A percentile compares a stretch with the other conserved stretches of the same genome.
Evolutionary conservation across 2,797 vertebrate genomes (phyloP).

Genomic region (Sylvilagus floridanus): DNA sequence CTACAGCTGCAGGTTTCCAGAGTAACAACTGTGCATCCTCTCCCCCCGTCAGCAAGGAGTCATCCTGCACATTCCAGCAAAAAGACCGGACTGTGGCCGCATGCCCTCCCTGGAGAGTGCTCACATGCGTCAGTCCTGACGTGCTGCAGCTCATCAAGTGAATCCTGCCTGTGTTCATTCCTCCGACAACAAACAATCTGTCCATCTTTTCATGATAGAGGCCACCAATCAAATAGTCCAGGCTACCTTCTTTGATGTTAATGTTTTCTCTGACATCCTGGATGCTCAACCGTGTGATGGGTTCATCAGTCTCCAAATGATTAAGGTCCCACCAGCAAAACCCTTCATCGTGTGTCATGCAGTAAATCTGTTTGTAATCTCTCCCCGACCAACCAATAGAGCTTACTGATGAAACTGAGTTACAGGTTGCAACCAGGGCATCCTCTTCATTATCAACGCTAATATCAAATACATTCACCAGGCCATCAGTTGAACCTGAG

Average conservation of each 20-base stretch:
- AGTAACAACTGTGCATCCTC: slow-evolving; percentile 96
- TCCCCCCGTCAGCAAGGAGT: slow-evolving; percentile 93
- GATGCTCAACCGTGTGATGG: slow-evolving; percentile 89
- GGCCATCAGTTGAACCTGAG: slow-evolving; percentile 94
- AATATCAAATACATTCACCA: slow-evolving; percentile 96
- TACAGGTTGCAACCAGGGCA: slow-evolving; percentile 93
- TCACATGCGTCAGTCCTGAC: slow-evolving; percentile 87
- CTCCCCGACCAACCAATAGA: slow-evolving; percentile 92
- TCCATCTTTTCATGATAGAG: slow-evolving; percentile 90
- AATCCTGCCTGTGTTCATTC: slow-evolving; percentile 89
- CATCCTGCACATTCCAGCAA: slow-evolving; percentile 89
- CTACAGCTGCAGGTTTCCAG: slow-evolving; percentile 92
- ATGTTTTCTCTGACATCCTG: slow-evolving; percentile 88
- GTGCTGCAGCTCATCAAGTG: slow-evolving; percentile 90
- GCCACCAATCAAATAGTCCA: slow-evolving; percentile 95
- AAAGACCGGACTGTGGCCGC: slow-evolving; percentile 93
- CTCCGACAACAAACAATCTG: slow-evolving; percentile 92
- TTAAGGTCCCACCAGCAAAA: slow-evolving; percentile 95
- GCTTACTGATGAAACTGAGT: slow-evolving; percentile 92
- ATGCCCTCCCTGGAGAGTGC: slow-evolving; percentile 91
- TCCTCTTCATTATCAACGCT: slow-evolving; percentile 92
- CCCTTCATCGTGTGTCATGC: slow-evolving; percentile 92
- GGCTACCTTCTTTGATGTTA: slow-evolving; percentile 54
- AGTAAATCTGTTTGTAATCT: slow-evolving; percentile 87
- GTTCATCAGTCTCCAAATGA: slow-evolving; percentile 91